Conservation (phyloP, 2,888 invertebrate species). For the Seira ritae region DNA sequence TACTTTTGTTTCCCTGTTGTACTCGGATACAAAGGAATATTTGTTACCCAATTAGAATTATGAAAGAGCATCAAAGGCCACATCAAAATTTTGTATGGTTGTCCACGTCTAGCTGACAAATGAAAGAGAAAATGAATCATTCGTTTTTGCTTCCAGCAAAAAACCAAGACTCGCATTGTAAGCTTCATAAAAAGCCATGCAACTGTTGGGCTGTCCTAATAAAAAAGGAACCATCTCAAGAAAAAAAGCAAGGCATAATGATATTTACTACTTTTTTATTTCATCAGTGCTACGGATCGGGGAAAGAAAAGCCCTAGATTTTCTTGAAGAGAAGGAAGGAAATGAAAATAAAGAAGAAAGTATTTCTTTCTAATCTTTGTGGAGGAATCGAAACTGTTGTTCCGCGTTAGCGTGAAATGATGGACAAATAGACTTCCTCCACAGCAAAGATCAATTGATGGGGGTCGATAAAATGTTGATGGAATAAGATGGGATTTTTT, state of each 20-base stretch:
- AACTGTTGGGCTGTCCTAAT: neutral
- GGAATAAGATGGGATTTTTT: slow-evolving; percentile 46
- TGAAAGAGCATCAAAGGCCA: slow-evolving; percentile 30
- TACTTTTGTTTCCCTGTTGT: neutral
- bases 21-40: neutral
- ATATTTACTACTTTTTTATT: no score
- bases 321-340: no score
- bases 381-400: slow-evolving; percentile 21
- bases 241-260: no score
- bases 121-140: slow-evolving; percentile 12
- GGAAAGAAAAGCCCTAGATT: no score
- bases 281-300: no score
- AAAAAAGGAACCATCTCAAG: neutral
- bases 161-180: neutral
- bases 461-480: slow-evolving; percentile 56
- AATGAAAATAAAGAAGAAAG: neutral
- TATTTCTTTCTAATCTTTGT: no score
- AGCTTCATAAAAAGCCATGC: neutral
- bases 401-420: slow-evolving; percentile 52
- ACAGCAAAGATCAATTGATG: slow-evolving; percentile 56
- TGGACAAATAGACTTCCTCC: slow-evolving; percentile 56
- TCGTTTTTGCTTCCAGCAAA: neutral
- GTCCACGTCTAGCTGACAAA: slow-evolving; percentile 37
- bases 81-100: slow-evolving; percentile 4
- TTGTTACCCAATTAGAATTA: slow-evolving; percentile 40